phyloP scores from a whole-genome alignment of 2,113 vertebrate genomes.

The Rhombomys opimus region DNA sequence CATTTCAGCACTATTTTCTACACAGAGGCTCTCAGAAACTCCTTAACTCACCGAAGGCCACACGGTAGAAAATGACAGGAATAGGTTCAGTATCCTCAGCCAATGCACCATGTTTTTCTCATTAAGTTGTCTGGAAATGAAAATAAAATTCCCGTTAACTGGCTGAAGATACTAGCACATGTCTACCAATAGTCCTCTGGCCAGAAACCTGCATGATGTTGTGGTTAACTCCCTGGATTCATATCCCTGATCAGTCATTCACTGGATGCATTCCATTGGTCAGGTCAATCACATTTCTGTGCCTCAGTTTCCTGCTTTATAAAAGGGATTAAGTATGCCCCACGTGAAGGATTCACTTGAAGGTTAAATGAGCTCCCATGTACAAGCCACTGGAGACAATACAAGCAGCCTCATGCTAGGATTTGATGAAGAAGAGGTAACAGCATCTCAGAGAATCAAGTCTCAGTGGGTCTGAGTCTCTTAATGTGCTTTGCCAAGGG shows the following conservation, averaged over 20 bases:
- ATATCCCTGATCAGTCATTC: neutral
- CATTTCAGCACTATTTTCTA: neutral
- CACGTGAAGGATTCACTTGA: neutral
- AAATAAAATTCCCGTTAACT: neutral
- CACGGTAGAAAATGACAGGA: neutral
- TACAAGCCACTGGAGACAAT: neutral
- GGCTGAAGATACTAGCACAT: neutral
- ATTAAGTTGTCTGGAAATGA: neutral
- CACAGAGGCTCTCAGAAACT: neutral
- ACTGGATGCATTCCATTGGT: neutral
- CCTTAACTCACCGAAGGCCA: neutral
- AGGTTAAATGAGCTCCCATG: neutral
- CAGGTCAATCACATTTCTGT: neutral
- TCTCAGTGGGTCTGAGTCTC: neutral
- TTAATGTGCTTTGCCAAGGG: neutral
- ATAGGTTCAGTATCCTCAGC: fast-evolving
- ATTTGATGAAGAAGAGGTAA: neutral
- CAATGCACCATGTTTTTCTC: neutral
- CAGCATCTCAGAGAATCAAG: neutral
- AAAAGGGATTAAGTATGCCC: neutral
- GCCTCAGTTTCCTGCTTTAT: neutral
- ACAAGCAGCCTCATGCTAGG: neutral
- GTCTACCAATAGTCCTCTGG: neutral
- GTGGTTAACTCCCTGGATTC: neutral
- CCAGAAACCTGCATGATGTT: neutral